These are phyloP conservation scores for Cyphomyrmex costatus DNA, from an alignment of 1,140 invertebrate species.

Conservation along the genomic window DNA sequence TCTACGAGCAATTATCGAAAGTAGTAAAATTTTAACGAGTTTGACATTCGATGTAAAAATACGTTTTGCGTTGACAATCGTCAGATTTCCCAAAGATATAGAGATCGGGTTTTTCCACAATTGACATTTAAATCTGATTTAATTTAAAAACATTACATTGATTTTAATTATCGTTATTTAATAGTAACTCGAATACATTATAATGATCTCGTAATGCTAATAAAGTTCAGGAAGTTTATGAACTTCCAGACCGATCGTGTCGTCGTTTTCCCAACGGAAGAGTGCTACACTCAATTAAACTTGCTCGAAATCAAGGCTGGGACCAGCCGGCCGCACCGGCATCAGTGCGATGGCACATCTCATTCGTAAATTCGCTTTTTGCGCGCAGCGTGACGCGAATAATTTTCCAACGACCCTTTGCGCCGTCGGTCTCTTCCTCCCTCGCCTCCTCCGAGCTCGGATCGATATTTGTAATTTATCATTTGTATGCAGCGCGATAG, in stretches of 20 bases:
- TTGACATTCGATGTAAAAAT: slow-evolving; percentile 34
- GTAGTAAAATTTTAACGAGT: neutral
- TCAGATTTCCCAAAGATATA: neutral
- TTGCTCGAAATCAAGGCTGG: slow-evolving; percentile 82
- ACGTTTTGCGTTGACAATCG: neutral
- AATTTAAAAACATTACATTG: slow-evolving; percentile 27
- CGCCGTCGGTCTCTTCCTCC: slow-evolving; percentile 43
- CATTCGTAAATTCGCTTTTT: slow-evolving; percentile 81
- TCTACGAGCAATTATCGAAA: neutral
- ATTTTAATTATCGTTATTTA: slow-evolving; percentile 23
- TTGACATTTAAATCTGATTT: neutral
- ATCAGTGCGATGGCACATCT: slow-evolving; percentile 75
- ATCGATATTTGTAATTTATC: slow-evolving; percentile 86
- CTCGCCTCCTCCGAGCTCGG: slow-evolving; percentile 60
- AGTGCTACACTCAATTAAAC: slow-evolving; percentile 85
- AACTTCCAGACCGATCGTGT: slow-evolving; percentile 66
- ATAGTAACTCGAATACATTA: neutral
- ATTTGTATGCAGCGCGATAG: slow-evolving; percentile 85
- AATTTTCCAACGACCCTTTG: slow-evolving; percentile 75
- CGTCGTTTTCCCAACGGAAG: slow-evolving; percentile 74
- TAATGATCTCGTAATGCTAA: slow-evolving; percentile 46
- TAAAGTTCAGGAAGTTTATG: slow-evolving; percentile 62
- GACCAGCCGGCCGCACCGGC: slow-evolving; percentile 72
- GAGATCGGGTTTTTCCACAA: neutral
- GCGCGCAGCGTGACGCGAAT: slow-evolving; percentile 78